Evolutionary conservation across 2,888 invertebrate species (phyloP).

Genomic region (Beris chalybata): DNA sequence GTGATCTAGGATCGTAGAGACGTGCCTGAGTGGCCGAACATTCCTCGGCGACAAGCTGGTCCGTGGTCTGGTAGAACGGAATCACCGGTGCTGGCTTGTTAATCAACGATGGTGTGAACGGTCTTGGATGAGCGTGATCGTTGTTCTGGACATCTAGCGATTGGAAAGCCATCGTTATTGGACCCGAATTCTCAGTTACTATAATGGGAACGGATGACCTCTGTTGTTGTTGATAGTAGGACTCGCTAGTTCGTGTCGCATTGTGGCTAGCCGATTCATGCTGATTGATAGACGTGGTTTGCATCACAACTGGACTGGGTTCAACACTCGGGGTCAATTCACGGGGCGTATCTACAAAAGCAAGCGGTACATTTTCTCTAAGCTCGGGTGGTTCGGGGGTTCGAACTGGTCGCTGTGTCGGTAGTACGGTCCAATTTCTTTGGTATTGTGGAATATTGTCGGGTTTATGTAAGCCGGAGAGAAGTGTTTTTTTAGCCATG

Average conservation of each 20-base stretch:
- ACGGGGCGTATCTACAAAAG: slow-evolving; percentile 52
- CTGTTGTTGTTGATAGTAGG: slow-evolving; percentile 38
- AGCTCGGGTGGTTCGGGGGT: slow-evolving; percentile 62
- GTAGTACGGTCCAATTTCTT: slow-evolving; percentile 63
- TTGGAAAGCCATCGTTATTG: slow-evolving; percentile 67
- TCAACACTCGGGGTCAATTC: slow-evolving; percentile 41
- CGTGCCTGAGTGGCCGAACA: slow-evolving; percentile 64
- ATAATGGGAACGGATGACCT: slow-evolving; percentile 45
- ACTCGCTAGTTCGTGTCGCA: slow-evolving; percentile 33
- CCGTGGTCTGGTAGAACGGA: slow-evolving; percentile 71
- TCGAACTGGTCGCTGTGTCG: slow-evolving; percentile 62
- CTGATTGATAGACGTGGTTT: slow-evolving; percentile 31
- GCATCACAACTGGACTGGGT: slow-evolving; percentile 41
- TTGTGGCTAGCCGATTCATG: slow-evolving; percentile 20
- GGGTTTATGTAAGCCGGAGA: slow-evolving; percentile 64
- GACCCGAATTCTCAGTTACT: slow-evolving; percentile 58
- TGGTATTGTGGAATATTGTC: slow-evolving; percentile 68
- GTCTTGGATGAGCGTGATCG: slow-evolving; percentile 54
- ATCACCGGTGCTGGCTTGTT: slow-evolving; percentile 73
- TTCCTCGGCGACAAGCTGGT: slow-evolving; percentile 71
- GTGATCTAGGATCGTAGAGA: slow-evolving; percentile 65
- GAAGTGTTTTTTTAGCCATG: slow-evolving; percentile 46
- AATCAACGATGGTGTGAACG: slow-evolving; percentile 70
- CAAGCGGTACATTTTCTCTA: slow-evolving; percentile 56
- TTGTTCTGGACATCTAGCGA: slow-evolving; percentile 60